Base-by-base conservation (phyloP, 1,140 invertebrate species). In the Pachypsylla venusta region DNA sequence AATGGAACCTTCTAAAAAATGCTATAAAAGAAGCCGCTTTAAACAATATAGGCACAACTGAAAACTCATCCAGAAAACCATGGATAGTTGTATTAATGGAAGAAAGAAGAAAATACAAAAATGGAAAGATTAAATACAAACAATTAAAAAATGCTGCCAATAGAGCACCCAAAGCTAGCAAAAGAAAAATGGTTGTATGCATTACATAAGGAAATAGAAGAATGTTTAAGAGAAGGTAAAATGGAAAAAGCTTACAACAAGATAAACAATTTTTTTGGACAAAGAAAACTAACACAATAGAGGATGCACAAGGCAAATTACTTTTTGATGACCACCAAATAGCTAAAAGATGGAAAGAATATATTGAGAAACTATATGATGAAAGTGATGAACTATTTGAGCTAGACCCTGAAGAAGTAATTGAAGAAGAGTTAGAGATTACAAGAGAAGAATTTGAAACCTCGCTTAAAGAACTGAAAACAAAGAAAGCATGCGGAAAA, bases 401-500 rank as follows among this genome's bases (percentile, higher is more conserved):
- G n/a, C n/a, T n/a, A n/a, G n/a, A n/a, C n/a, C 26, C 60, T 35
- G 53, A 40, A 20, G 54, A 61, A 24, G 60, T 59, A 54, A 57
- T 14, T 13, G 24, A 53, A 48, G 25, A 42, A 58, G 27, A 25
- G 19, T 25, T 26, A 16, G n/a, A 53, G 19, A 20, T 26, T 4
- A n/a, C 53, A 20, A 20, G 27, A 16, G 39, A 56, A 28, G 67
- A 67, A 59, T 48, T 68, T 12, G 26, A 61, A 55, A 60, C 58
- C 22, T 64, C 66, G 4, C 60, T 69, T 48, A 63, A 56, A 57
- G 61, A 61, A 28, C 62, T 69, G 2, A 67, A 67, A 54, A 66
- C 58, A 20, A 63, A 63, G 26, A 70, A 71, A 61, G 62, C 68
- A 10, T 63, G 62, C 16, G 68, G 67, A 28, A 59, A 60, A n/a